phyloP scores from a whole-genome alignment of 2,888 invertebrate species.

The Rutpela maculata region DNA sequence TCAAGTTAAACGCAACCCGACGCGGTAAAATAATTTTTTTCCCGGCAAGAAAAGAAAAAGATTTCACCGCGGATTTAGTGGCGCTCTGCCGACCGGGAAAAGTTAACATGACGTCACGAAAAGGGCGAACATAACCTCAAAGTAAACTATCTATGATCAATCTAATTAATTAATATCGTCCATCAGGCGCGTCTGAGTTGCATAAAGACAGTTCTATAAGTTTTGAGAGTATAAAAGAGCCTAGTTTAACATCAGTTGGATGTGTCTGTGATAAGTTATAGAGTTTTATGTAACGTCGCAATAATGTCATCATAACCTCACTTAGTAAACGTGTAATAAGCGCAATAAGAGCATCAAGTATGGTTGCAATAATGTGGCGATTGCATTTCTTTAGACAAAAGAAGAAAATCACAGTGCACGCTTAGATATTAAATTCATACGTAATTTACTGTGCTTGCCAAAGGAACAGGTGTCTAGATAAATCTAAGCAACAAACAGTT shows the following conservation, averaged over 20 bases:
- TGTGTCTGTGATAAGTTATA: background rate
- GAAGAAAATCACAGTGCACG: background rate
- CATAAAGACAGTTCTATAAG: background rate
- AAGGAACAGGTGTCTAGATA: background rate
- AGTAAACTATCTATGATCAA: background rate
- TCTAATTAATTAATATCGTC: background rate
- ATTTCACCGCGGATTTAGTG: slow-evolving; percentile 1
- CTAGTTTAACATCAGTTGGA: background rate
- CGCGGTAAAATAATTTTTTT: background rate
- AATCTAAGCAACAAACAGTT: background rate
- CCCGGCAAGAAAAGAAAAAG: background rate
- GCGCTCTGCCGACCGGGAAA: slow-evolving; percentile 12
- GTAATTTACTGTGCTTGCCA: background rate
- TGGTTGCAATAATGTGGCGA: background rate
- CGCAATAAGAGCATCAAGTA: background rate
- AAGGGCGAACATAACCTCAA: slow-evolving; percentile 41
- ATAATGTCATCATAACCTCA: background rate
- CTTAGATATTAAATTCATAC: background rate
- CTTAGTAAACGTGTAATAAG: background rate
- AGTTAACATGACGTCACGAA: slow-evolving; percentile 33
- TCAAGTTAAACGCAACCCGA: background rate
- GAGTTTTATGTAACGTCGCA: background rate
- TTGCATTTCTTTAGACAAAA: background rate
- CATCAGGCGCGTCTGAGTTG: background rate
- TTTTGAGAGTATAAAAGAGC: background rate